Base-by-base conservation (phyloP, 2,888 invertebrate species). In the Chymomyza amoena region DNA sequence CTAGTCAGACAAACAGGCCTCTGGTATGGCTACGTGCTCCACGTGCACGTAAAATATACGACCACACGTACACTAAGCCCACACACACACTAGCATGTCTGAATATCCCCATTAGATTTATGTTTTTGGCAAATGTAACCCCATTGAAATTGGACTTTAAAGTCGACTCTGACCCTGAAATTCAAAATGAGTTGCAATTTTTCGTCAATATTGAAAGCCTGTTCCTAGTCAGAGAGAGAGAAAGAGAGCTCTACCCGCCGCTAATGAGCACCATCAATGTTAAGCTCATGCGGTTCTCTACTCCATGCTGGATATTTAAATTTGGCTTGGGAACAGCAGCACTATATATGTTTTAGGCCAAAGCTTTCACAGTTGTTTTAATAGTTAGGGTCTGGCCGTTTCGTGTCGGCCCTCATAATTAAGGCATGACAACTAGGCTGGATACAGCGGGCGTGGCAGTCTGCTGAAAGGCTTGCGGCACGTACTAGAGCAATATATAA, bases 51-150 rank as follows among this genome's bases (percentile, higher is more conserved):
- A 76, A 76, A 78, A 79, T 79, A 84, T 83, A 83, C 75, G 74
- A 64, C 64, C 78, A 74, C 83, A 87, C 85, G 83, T 87, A 80
- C 87, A 64, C 39, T 13, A 45, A 6, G 13, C 39, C 13, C 39
- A 45, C 39, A 45, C 39, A 39, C 39, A 32, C 32, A 32, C 32
- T 25, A 25, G 36, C 36, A 7, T 5, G 6, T 36, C 9, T 36
- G 36, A 84, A 87, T 84, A 84, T 85, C 86, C 86, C 86, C 86
- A 87, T 84, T 84, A 84, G 86, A 84, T 84, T 84, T 84, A 84
- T 84, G 84, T 75, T 32, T 32, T 82, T 81, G 75, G 85, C 83
- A 83, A 87, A 83, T 83, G 83, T 87, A 83, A 80, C 84, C 85
- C 84, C 85, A 76, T 79, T 77, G 86, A 84, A 87, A 87, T 84